These are phyloP conservation scores for Crotalus adamanteus DNA, from an alignment of 2,797 vertebrate species.

Conservation along the genomic window DNA sequence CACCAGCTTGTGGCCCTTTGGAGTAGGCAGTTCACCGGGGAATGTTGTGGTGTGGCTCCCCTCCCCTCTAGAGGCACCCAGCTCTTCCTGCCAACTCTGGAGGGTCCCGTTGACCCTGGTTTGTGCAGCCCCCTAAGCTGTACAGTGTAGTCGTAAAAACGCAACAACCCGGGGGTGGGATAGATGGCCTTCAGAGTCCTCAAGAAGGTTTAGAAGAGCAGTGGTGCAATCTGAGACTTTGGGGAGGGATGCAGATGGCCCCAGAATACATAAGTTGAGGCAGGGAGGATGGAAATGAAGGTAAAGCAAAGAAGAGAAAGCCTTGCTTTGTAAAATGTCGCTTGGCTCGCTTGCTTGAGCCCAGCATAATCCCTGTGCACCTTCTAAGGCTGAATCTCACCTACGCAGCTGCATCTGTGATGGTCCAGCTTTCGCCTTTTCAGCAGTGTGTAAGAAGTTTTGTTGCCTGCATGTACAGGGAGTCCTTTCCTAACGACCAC, in stretches of 20 bases:
- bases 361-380: background rate
- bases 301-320: background rate
- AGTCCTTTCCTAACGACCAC: background rate
- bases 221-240: background rate
- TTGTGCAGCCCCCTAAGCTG: background rate
- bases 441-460: background rate
- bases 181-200: background rate
- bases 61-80: background rate
- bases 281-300: background rate
- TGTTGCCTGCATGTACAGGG: background rate
- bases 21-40: background rate
- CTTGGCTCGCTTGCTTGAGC: background rate
- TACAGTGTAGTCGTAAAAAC: background rate
- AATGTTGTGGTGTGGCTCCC: background rate
- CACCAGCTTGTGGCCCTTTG: too few species aligned
- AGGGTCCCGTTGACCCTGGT: background rate
- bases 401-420: background rate
- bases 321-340: background rate
- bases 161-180: background rate
- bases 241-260: background rate
- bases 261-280: background rate
- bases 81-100: background rate
- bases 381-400: background rate
- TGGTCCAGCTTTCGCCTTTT: background rate
- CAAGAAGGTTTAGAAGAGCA: background rate